Base-by-base conservation (phyloP, 1,140 invertebrate species). In the Caenorhabditis inopinata region DNA sequence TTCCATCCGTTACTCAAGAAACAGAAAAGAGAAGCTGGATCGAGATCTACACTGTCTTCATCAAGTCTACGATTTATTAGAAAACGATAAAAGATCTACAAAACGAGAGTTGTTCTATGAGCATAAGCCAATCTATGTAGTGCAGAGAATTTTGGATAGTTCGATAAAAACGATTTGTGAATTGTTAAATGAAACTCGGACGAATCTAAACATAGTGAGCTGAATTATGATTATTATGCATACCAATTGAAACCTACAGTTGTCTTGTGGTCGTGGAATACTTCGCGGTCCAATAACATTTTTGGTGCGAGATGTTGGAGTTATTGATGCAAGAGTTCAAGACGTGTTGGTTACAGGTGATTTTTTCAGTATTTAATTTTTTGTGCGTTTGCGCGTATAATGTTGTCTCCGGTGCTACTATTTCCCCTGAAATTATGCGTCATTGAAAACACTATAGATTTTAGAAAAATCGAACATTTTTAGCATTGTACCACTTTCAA, bases 201-300 rank as follows among this genome's bases (percentile, higher is more conserved):
- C 38, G 5, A 53, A 53, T 18, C 27, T 53, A 12, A 77, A 77
- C 23, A 23, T 51, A 3, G 51, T 51, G 3, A 53, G 48, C 12
- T 14, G n/a, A 32, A 18, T 11, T 49, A 16, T 29, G 16, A 14
- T 78, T 76, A 74, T 49, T 68, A 23, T 29, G 35, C 42, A n/a
- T 16, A 6, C 47, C 16, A 48, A 14, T 76, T 83, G 32, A 16
- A 21, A 14, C 21, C 85, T 85, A 27, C 58, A 85, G 85, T 21
- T 85, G 4, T 82, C 82, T 38, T 85, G 75, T 46, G 73, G 77
- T 25, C 77, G 78, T 16, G 84, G 84, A 23, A 49, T 82, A 12
- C 16, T 78, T 21, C 82, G 82, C 9, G 84, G 84, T 9, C 23
- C 73, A 42, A 77, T 85, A 12, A 53, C 46, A 18, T 68, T 85